Base-by-base conservation (phyloP, 37 sponge, comb jelly and placozoan species). In the Cliona cf. orientalis region DNA sequence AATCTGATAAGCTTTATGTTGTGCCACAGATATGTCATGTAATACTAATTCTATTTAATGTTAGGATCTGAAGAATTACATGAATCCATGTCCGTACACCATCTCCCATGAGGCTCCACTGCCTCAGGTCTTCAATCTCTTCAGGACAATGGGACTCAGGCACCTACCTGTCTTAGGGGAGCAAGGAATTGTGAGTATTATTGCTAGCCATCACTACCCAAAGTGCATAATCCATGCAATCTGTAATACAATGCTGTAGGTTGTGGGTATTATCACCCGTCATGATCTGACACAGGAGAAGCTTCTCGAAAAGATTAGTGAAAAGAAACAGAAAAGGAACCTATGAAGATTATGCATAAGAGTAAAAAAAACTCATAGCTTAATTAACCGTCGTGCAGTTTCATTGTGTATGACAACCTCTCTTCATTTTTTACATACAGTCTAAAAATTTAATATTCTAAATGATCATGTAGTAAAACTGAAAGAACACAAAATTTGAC, bases 31-130 rank as follows among this genome's bases (percentile, higher is more conserved):
- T 25, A 65, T 25, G n/a, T 25, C 67, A n/a, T 17, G n/a, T 28
- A 19, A 26, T 25, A 26, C 67, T 19, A 17, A 21, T 49, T 21
- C 7, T 12, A 41, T 40, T 14, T 49, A 49, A 19, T 49, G 14
- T 2, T 77, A 93, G 93, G 94, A 97, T 49, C 45, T 93, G 37
- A 69, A 80, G n/a, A 69, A 61, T 37, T 97, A 88, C 85, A 97
- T 97, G 94, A 93, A 97, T 76, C 97, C 94, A 21, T 88, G 89
- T 79, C 97, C 97, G 28, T 93, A 97, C 85, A 97, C 97, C 65
- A 85, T 89, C 58, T 84, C 80, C 0, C 66, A 72, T 25, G 86
- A 82, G 41, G 84, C 94, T 33, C 94, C 92, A 25, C 75, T 97
- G n/a, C 80, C 94, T 23, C 87, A 87, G 49, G 91, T 98, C 42